Evolutionary conservation across 2,797 vertebrate species (phyloP), one percentile per base, ranked within the genome.

Genomic region (Macroramphosus scolopax): DNA sequence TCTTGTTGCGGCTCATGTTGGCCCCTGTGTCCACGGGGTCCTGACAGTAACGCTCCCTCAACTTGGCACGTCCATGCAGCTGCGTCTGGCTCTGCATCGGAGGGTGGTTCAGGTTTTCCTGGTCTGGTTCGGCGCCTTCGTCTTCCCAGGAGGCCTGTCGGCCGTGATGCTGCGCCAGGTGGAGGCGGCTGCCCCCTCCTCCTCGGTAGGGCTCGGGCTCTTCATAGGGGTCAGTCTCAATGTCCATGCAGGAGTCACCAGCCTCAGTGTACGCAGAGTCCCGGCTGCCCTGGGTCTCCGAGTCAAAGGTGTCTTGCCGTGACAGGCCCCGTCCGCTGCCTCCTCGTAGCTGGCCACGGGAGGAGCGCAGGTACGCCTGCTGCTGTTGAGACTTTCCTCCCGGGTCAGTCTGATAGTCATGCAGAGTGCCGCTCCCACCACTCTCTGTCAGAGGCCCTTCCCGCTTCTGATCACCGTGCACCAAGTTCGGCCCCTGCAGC

Each of bases 301-400:
- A 90, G 79, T 98, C 95, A 46, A 97, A 94, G 53, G 95, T 98
- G 88, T 98, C 96, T 76, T 97, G 94, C 55, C 94, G 87, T 26
- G 95, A 89, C 36, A 97, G 90, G 35, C 91, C 89, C 30, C 91
- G 88, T 16, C 90, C 81, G 2, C 75, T 78, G 3, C 88, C 81
- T 4, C 81, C 82, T 14, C 90, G 83, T 11, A 89, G 51, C 51
- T 92, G 88, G 12, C 84, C 83, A 15, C 89, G 73, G 11, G 90
- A 81, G 30, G 91, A 86, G 71, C 87, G 81, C 84, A 90, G 72
- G 83, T 87, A 60, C 6, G 82, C 35, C 61, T 88, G 87, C 79
- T 84, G 84, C 72, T 78, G 86, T 16, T 78, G 89, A 64, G 82
- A 72, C 72, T 83, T 90, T n/a, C 90, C 89, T 31, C 83, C 88